Evolutionary conservation across 2,888 invertebrate genomes (phyloP).

Genomic region (Cacoxenus indagator): DNA sequence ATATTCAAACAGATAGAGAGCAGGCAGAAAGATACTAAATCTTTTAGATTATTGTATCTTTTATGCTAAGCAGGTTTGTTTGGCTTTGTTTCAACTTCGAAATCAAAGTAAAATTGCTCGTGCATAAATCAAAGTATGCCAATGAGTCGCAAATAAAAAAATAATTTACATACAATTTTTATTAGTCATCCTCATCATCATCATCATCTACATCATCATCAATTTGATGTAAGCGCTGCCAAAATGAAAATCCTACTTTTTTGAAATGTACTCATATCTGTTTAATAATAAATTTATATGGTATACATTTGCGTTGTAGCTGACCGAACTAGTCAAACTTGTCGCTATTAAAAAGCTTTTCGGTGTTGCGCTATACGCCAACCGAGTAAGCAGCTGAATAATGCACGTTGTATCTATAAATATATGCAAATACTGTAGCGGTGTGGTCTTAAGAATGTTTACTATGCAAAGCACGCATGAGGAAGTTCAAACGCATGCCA

Average conservation of each 20-base stretch:
- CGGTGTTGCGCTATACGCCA: constrained; percentile 8
- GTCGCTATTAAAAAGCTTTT: constrained; percentile 30
- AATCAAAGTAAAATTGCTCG: background rate
- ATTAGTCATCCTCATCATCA: too few relatives aligned
- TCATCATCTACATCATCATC: too few relatives aligned
- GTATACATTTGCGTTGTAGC: background rate
- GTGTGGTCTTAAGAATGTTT: background rate
- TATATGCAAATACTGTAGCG: background rate
- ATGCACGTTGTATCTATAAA: background rate
- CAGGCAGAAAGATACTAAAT: background rate
- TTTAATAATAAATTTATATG: background rate
- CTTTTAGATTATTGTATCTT: background rate
- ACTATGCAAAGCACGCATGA: constrained; percentile 6
- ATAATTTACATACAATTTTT: background rate
- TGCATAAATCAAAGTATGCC: constrained; percentile 7
- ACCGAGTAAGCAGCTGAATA: background rate
- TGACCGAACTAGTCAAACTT: constrained; percentile 51
- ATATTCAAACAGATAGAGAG: too few relatives aligned
- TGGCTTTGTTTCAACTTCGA: background rate
- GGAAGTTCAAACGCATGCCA: background rate
- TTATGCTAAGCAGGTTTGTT: background rate
- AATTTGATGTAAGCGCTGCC: background rate
- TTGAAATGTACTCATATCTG: background rate
- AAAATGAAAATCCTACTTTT: background rate
- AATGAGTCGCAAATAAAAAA: background rate